Base-by-base conservation (phyloP, 2,888 invertebrate species). In the Mythimna albipuncta region DNA sequence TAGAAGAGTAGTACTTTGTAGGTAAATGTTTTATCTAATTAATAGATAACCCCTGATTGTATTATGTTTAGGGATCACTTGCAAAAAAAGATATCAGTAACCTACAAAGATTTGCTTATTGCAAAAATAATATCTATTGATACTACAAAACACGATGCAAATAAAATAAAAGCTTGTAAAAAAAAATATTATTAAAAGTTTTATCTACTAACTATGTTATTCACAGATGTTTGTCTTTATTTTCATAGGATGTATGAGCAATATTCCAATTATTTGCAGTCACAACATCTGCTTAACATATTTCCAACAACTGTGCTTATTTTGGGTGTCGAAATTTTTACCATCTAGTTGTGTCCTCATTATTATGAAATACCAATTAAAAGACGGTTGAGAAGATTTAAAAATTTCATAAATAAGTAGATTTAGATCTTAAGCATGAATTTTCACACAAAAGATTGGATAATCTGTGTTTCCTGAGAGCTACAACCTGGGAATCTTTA, bases 201-300 rank as follows among this genome's bases (percentile, higher is more conserved):
- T 41, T 44, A 3, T 52, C 13, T 11, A 55, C 9, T 19, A 3
- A 21, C n/a, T 44, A 57, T 62, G 2, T 59, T 63, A 47, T 44
- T 47, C 57, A 54, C 75, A 74, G 57, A 80, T 80, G 75, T 74
- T 38, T 55, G 19, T 44, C n/a, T 26, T 9, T 13, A 38, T 69
- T 73, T 78, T 72, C 54, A 5, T 50, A 50, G 32, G 32, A 59
- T 59, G n/a, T 6, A 80, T 83, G 83, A 75, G 61, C 80, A 69
- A 73, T 75, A 68, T 38, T 69, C 63, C 58, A 72, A 69, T 71
- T 70, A 77, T 74, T 77, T n/a, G 67, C 71, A 67, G 11, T 68
- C 35, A 57, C 61, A 71, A 82, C 85, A 85, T 85, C 71, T 85
- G 85, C 62, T 38, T 59, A 77, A 72, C 85, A 85, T 64, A 85